Conservation (phyloP, 2,797 vertebrate genomes). For the Choloepus didactylus region DNA sequence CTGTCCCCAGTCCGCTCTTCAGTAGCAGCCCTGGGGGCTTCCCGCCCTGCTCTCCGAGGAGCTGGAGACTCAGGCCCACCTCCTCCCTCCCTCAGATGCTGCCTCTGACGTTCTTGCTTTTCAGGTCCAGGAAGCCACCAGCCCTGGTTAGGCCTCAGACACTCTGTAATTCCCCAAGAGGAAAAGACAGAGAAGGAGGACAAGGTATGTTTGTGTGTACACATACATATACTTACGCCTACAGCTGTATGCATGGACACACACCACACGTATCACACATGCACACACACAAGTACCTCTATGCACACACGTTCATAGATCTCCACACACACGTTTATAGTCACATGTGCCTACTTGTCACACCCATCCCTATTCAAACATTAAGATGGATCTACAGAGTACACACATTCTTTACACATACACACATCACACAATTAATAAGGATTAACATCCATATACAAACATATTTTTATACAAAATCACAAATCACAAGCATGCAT, state of each 20-base stretch:
- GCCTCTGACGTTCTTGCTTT: neutral
- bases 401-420: neutral
- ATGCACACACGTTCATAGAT: too few species aligned
- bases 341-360: neutral
- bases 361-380: neutral
- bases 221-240: neutral
- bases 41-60: neutral
- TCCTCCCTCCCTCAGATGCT: neutral
- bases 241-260: fast-evolving
- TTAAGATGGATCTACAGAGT: neutral
- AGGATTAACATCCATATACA: neutral
- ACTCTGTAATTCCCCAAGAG: neutral
- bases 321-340: neutral
- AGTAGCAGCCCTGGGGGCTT: neutral
- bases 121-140: constrained; percentile 1
- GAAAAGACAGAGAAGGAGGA: constrained; percentile 9
- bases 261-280: fast-evolving
- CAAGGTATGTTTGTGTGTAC: too few species aligned
- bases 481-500: neutral
- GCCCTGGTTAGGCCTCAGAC: neutral
- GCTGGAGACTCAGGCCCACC: neutral
- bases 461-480: neutral
- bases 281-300: fast-evolving
- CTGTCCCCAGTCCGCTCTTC: neutral
- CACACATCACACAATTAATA: neutral